A percentile compares a stretch with the other conserved stretches of the same genome.
Evolutionary conservation across 1,140 invertebrate species (phyloP).

Genomic region (Saccostrea cuccullata): DNA sequence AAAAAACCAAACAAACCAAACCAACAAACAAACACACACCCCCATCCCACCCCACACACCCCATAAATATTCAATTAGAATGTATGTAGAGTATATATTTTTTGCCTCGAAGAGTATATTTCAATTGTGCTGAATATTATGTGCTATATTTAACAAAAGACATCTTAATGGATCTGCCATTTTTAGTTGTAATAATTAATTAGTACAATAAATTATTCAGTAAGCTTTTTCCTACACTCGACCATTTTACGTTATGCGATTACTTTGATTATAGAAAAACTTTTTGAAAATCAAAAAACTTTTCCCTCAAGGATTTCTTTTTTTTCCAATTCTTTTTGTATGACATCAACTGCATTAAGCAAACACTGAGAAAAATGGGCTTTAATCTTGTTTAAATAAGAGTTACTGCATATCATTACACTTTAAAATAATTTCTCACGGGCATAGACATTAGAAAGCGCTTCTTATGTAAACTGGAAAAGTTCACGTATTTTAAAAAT

Average conservation of each 20-base stretch:
- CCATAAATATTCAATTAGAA: too few species aligned
- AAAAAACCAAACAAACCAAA: too few species aligned
- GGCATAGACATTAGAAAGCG: neutral
- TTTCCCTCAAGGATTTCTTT: neutral
- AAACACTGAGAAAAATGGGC: neutral
- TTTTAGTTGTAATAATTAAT: too few species aligned
- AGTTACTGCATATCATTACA: slow-evolving; percentile 26
- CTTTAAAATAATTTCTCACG: slow-evolving; percentile 29
- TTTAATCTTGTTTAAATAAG: slow-evolving; percentile 20
- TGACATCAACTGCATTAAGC: slow-evolving; percentile 11
- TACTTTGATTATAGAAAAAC: neutral
- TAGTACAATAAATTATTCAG: too few species aligned
- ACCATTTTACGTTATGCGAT: neutral
- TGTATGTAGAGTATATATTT: too few species aligned
- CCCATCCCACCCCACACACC: too few species aligned
- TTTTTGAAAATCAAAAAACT: neutral
- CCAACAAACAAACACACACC: too few species aligned
- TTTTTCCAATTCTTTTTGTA: neutral
- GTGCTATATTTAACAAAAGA: too few species aligned
- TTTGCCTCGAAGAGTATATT: too few species aligned
- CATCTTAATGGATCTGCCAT: too few species aligned
- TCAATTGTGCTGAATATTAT: too few species aligned
- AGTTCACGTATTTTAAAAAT: neutral
- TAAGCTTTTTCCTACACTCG: too few species aligned
- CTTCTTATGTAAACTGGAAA: neutral